These are phyloP conservation scores for Fragum sueziense DNA, from an alignment of 2,888 invertebrate species.

Conservation along the genomic window DNA sequence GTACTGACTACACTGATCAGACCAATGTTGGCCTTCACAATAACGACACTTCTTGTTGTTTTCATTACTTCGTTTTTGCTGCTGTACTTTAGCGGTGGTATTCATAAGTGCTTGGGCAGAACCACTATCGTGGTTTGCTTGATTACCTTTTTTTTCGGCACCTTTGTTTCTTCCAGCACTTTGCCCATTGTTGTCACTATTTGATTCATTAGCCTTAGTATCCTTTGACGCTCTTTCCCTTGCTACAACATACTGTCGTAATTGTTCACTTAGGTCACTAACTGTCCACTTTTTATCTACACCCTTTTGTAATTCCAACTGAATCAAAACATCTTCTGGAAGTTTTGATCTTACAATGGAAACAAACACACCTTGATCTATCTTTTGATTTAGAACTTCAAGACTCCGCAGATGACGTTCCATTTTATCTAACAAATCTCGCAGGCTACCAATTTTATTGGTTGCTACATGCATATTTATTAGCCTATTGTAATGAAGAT, in stretches of 20 bases:
- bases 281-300: constrained; percentile 15
- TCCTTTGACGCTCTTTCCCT: constrained; percentile 1
- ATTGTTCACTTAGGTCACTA: constrained; percentile 12
- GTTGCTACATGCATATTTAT: constrained; percentile 27
- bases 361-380: constrained; percentile 35
- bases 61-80: background rate
- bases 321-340: constrained; percentile 26
- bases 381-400: constrained; percentile 29
- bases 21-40: constrained; percentile 27
- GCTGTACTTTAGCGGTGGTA: background rate
- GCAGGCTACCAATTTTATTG: background rate
- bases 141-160: background rate
- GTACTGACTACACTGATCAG: constrained; percentile 34
- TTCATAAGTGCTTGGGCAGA: constrained; percentile 14
- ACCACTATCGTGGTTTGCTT: background rate
- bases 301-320: constrained; percentile 28
- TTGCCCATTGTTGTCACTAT: background rate
- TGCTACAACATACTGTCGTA: constrained; percentile 20
- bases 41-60: constrained; percentile 5
- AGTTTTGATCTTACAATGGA: constrained; percentile 25
- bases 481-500: constrained; percentile 40
- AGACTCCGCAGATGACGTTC: constrained; percentile 37
- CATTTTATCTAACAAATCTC: constrained; percentile 19
- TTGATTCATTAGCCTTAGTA: too few species aligned
- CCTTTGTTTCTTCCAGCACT: background rate